Conservation (phyloP, 2,888 invertebrate species). For the Acronicta leporina region DNA sequence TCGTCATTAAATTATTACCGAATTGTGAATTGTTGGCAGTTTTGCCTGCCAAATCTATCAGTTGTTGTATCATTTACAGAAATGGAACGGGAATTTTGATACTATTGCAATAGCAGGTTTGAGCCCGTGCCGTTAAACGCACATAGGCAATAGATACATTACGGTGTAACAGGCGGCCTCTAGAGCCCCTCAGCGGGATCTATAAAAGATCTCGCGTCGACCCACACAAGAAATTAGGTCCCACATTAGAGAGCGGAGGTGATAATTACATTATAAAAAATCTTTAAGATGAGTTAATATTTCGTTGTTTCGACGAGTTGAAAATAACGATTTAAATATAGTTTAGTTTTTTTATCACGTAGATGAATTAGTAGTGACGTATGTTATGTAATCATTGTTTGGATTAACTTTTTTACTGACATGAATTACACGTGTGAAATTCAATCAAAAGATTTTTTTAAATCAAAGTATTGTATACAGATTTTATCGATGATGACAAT, state of each 20-base stretch:
- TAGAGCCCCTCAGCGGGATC: constrained; percentile 70
- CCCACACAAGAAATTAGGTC: constrained; percentile 87
- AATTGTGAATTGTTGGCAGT: too few relatives aligned
- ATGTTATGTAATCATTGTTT: constrained; percentile 34
- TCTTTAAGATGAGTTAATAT: constrained; percentile 83
- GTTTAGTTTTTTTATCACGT: constrained; percentile 57
- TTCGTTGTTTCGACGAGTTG: constrained; percentile 77
- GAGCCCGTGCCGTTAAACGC: background rate
- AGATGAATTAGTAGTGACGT: constrained; percentile 26
- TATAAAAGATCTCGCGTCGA: constrained; percentile 82
- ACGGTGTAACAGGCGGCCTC: constrained; percentile 70
- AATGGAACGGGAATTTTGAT: too few relatives aligned
- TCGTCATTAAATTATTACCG: too few relatives aligned
- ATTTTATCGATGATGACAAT: too few relatives aligned
- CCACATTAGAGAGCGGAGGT: constrained; percentile 85
- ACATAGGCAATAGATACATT: constrained; percentile 22
- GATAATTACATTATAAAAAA: constrained; percentile 87
- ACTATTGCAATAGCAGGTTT: too few relatives aligned
- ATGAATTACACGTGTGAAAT: too few relatives aligned
- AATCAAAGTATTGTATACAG: too few relatives aligned
- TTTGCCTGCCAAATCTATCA: too few relatives aligned
- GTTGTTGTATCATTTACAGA: too few relatives aligned
- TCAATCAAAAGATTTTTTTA: too few relatives aligned
- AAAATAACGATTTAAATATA: constrained; percentile 72
- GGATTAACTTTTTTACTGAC: constrained; percentile 13